Evolutionary conservation across 2,113 vertebrate species (phyloP).

Genomic region (Balaeniceps rex): DNA sequence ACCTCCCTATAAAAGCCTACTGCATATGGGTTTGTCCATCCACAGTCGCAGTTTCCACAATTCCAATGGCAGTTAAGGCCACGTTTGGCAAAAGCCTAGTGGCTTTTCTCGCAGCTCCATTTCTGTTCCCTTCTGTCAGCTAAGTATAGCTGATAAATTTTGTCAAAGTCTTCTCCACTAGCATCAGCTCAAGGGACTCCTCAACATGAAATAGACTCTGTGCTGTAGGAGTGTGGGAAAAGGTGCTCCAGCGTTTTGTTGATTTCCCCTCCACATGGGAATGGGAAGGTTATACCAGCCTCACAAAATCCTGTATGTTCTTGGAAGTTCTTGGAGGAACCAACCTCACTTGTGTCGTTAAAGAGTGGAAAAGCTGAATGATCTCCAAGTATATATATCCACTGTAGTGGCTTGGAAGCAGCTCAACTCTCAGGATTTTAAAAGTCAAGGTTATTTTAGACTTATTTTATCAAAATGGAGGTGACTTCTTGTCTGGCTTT

Average conservation of each 20-base stretch:
- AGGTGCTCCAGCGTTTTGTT: not conserved
- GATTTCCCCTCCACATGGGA: not conserved
- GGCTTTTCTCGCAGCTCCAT: not conserved
- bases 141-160: not conserved
- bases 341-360: not conserved
- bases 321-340: not conserved
- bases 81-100: not conserved
- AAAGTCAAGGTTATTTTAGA: not conserved
- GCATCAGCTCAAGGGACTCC: not conserved
- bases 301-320: not conserved
- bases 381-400: not conserved
- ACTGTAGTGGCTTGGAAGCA: not conserved
- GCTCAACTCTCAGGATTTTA: not conserved
- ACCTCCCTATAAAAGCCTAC: not conserved
- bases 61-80: not conserved
- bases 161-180: not conserved
- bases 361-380: not conserved
- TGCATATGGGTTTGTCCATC: not conserved
- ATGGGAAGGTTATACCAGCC: not conserved
- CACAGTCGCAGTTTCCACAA: not conserved
- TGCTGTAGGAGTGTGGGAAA: not conserved
- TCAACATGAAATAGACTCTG: not conserved
- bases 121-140: not conserved
- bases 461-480: not conserved
- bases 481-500: not conserved